These are phyloP conservation scores for Sitobion miscanthi DNA, from an alignment of 1,140 invertebrate genomes.

Conservation along the genomic window DNA sequence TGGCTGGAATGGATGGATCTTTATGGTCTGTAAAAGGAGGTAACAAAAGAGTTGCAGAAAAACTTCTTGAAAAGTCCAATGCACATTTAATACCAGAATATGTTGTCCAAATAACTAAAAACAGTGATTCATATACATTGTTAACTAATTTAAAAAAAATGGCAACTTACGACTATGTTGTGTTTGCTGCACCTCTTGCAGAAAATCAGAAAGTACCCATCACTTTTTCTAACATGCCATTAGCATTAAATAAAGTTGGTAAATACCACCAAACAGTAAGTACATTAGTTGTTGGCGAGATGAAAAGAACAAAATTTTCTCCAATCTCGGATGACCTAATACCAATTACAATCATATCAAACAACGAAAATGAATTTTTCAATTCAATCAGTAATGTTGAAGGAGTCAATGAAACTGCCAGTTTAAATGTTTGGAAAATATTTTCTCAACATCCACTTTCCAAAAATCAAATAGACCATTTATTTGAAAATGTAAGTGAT, in stretches of 20 bases:
- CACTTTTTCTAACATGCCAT: slow-evolving; percentile 57
- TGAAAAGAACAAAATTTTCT: slow-evolving; percentile 66
- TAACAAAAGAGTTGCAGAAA: slow-evolving; percentile 67
- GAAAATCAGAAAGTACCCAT: slow-evolving; percentile 60
- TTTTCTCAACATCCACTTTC: slow-evolving; percentile 67
- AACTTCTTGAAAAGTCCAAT: slow-evolving; percentile 63
- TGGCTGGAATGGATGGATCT: slow-evolving; percentile 66
- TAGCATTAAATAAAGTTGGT: slow-evolving; percentile 58
- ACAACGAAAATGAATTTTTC: slow-evolving; percentile 63
- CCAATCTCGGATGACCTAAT: slow-evolving; percentile 60
- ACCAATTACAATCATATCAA: slow-evolving; percentile 65
- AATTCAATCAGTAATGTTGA: slow-evolving; percentile 63
- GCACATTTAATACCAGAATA: slow-evolving; percentile 63
- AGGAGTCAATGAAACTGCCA: slow-evolving; percentile 61
- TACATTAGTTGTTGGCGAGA: slow-evolving; percentile 68
- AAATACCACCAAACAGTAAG: slow-evolving; percentile 68
- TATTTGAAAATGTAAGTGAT: slow-evolving; percentile 66
- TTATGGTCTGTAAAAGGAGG: slow-evolving; percentile 72
- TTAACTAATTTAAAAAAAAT: slow-evolving; percentile 4
- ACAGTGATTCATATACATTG: slow-evolving; percentile 58
- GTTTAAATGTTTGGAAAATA: slow-evolving; percentile 67
- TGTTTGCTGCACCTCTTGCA: slow-evolving; percentile 69
- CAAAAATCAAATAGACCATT: slow-evolving; percentile 63
- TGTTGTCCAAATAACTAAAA: slow-evolving; percentile 60
- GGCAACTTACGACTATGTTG: slow-evolving; percentile 68